Conservation (phyloP, 2,888 invertebrate species). For the Antheraea yamamai region DNA sequence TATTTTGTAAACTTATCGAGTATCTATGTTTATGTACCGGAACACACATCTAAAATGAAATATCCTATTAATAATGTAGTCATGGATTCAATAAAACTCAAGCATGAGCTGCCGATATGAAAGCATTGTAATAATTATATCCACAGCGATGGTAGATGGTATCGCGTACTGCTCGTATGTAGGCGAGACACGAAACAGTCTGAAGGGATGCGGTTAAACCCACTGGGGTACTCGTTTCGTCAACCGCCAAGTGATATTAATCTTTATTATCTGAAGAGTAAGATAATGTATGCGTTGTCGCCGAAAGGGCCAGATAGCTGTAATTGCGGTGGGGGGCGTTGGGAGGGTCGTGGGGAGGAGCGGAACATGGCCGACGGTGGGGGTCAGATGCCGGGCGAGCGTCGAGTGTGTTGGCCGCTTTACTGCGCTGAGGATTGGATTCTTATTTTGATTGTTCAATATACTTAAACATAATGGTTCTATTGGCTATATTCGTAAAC, state of each 20-base stretch:
- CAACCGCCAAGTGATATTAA: slow-evolving; percentile 58
- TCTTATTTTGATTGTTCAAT: neutral
- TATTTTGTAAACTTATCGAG: neutral
- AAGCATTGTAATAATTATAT: slow-evolving; percentile 49
- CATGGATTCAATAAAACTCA: slow-evolving; percentile 31
- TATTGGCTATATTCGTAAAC: slow-evolving; percentile 1
- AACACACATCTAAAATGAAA: neutral
- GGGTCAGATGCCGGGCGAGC: slow-evolving; percentile 69
- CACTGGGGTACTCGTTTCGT: slow-evolving; percentile 51
- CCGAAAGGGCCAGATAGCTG: slow-evolving; percentile 56
- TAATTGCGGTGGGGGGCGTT: slow-evolving; percentile 73
- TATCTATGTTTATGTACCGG: neutral
- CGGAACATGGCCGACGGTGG: slow-evolving; percentile 72
- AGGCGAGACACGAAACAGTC: slow-evolving; percentile 66
- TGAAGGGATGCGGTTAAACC: slow-evolving; percentile 68
- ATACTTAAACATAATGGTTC: slow-evolving; percentile 13
- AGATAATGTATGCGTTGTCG: slow-evolving; percentile 64
- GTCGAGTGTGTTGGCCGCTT: slow-evolving; percentile 54
- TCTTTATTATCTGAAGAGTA: slow-evolving; percentile 67
- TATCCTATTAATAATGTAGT: slow-evolving; percentile 11
- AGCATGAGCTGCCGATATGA: slow-evolving; percentile 42
- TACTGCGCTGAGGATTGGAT: neutral
- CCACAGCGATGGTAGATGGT: slow-evolving; percentile 45
- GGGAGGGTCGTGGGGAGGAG: slow-evolving; percentile 77
- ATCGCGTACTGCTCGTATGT: slow-evolving; percentile 53